These are phyloP conservation scores for Bradypodion pumilum DNA, from an alignment of 2,797 vertebrate species.

Conservation along the genomic window DNA sequence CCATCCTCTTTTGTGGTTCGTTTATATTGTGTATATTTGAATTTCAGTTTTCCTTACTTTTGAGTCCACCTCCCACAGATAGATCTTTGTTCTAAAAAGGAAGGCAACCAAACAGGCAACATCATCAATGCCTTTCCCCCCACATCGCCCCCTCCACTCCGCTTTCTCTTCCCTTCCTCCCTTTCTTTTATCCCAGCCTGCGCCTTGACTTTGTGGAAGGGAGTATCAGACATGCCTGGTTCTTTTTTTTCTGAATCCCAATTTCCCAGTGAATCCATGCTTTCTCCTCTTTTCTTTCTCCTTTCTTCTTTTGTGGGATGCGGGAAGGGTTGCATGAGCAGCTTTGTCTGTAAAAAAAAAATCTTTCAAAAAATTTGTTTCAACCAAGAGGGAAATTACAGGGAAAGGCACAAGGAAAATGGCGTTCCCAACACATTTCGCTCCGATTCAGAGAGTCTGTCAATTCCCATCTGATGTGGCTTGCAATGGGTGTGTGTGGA, in stretches of 20 bases:
- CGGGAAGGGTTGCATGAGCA: background rate
- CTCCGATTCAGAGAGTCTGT: background rate
- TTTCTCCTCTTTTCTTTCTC: background rate
- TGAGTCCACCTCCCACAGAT: background rate
- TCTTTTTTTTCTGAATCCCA: background rate
- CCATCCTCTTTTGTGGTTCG: too few species aligned
- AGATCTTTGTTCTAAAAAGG: background rate
- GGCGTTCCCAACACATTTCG: background rate
- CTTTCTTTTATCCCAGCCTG: background rate
- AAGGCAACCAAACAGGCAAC: background rate
- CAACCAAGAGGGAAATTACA: background rate
- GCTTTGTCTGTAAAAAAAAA: background rate
- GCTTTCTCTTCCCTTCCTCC: background rate
- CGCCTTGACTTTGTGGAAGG: conserved; percentile 4
- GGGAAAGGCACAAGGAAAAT: conserved; percentile 8
- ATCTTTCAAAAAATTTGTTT: background rate
- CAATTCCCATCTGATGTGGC: conserved; percentile 17
- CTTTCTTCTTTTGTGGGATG: background rate
- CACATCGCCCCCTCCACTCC: too few species aligned
- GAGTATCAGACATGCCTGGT: background rate
- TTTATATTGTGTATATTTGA: too few species aligned
- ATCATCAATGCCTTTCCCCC: background rate
- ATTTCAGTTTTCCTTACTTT: background rate
- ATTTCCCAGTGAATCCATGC: too few species aligned
- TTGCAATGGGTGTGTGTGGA: background rate